phyloP scores from a whole-genome alignment of 2,797 vertebrate species.

The Gobionotothen gibberifrons region DNA sequence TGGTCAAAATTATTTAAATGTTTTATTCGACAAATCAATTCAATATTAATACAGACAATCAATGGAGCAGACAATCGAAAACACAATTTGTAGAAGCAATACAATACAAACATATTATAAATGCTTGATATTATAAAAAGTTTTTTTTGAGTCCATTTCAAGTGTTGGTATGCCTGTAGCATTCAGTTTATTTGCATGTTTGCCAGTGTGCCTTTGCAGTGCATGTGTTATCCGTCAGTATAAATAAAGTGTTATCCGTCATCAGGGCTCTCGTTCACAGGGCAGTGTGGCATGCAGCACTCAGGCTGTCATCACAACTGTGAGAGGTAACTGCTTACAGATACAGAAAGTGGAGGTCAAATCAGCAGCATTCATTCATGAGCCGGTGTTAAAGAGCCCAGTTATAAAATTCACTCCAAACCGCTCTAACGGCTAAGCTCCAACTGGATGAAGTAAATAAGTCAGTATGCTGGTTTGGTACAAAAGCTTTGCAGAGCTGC shows the following conservation, averaged over 20 bases:
- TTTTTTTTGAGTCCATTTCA: background rate
- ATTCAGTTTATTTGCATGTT: background rate
- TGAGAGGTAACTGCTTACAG: constrained; percentile 14
- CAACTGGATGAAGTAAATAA: constrained; percentile 31
- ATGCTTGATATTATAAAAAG: background rate
- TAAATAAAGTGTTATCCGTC: constrained; percentile 12
- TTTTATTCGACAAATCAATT: too few relatives aligned
- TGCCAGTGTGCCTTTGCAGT: background rate
- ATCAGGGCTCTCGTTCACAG: constrained; percentile 15
- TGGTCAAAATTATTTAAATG: too few relatives aligned
- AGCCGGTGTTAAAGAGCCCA: background rate
- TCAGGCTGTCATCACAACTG: constrained; percentile 25
- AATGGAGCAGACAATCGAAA: too few relatives aligned
- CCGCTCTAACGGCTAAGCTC: constrained; percentile 7
- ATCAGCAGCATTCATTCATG: constrained; percentile 5
- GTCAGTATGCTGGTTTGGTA: background rate
- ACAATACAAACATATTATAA: background rate
- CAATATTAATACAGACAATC: too few relatives aligned
- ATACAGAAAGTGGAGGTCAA: background rate
- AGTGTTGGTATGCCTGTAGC: background rate
- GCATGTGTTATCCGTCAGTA: constrained; percentile 19
- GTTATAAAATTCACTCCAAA: background rate
- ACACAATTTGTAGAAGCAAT: too few relatives aligned
- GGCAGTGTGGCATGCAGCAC: constrained; percentile 14
- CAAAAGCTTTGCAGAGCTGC: constrained; percentile 19